Evolutionary conservation across 2,888 invertebrate genomes (phyloP), one percentile per base, ranked within the genome.

Genomic region (Strigamia crassipes): DNA sequence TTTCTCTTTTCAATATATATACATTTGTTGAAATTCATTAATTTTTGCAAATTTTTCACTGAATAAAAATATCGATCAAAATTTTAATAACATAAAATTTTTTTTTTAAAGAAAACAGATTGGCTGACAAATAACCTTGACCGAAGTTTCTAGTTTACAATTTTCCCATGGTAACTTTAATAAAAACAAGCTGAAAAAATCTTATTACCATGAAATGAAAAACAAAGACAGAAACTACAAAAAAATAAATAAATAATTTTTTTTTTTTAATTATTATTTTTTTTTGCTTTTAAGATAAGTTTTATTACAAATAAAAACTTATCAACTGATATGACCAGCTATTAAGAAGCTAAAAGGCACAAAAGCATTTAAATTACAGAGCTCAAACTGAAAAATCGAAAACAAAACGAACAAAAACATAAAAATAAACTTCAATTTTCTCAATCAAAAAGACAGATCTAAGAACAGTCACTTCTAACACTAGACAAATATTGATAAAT

Each of bases 91-190:
- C 46, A n/a, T 15, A 51, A 51, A n/a, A 1, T n/a, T 15, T 51
- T 56, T 56, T 56, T 56, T 56, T 56, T 56, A 27, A 9, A 73
- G 2, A 73, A 73, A 27, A 73, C 10, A 61, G 13, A 61, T 23
- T 73, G 73, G 73, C 27, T 23, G 73, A 73, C 23, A 61, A 5
- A 13, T 31, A 73, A 73, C 73, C 73, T 73, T 73, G 73, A 73
- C 73, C 73, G 73, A 23, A 61, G 61, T 73, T 73, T 73, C 23
- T 73, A 73, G 73, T 73, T 73, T 73, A 31, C 31, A 31, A 31
- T 73, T 73, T 73, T 73, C 73, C 51, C 73, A 73, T 73, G 73
- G 73, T 31, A 73, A 73, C 73, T 27, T 18, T n/a, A n/a, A 56
- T n/a, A n/a, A 56, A 56, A 38, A 38, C 38, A 38, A 38, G 38